A percentile compares a stretch with the other conserved stretches of the same genome.
phyloP scores from a whole-genome alignment of 2,888 invertebrate genomes.

The Coenonympha glycerion region DNA sequence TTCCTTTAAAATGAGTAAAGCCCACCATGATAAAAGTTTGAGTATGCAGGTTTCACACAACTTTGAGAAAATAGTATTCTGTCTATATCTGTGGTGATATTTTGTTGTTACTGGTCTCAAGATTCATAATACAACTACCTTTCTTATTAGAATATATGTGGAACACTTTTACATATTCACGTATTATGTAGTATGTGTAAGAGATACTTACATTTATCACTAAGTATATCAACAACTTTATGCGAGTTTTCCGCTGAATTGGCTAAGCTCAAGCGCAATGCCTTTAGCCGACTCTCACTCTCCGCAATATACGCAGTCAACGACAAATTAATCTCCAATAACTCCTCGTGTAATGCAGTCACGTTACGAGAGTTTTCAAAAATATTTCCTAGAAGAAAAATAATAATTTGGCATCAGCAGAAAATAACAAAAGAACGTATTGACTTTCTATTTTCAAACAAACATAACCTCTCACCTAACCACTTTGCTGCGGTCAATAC shows the following conservation, averaged over 20 bases:
- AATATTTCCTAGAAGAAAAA: constrained; percentile 53
- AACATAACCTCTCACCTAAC: constrained; percentile 63
- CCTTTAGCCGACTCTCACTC: constrained; percentile 52
- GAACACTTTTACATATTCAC: no score
- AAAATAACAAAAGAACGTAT: constrained; percentile 40
- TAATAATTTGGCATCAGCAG: constrained; percentile 16
- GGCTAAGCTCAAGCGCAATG: constrained; percentile 50
- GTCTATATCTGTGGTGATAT: no score
- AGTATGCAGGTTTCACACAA: no score
- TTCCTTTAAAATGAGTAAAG: no score
- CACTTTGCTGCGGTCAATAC: constrained; percentile 57
- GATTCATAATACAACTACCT: neutral
- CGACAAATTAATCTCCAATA: constrained; percentile 68
- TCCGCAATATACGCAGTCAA: constrained; percentile 63
- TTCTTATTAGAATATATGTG: neutral
- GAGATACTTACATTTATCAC: constrained; percentile 60
- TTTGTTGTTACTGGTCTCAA: no score
- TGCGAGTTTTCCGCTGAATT: constrained; percentile 54
- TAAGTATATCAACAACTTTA: constrained; percentile 57
- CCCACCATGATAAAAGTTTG: no score
- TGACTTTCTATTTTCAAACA: constrained; percentile 55
- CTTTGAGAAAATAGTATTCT: no score
- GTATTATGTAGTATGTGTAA: no score
- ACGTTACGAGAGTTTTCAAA: constrained; percentile 53
- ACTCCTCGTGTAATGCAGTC: constrained; percentile 50